A percentile compares a stretch with the other conserved stretches of the same genome.
These are phyloP conservation scores for Halcyon smyrnensis DNA, from an alignment of 2,797 vertebrate genomes.

Conservation along the genomic window DNA sequence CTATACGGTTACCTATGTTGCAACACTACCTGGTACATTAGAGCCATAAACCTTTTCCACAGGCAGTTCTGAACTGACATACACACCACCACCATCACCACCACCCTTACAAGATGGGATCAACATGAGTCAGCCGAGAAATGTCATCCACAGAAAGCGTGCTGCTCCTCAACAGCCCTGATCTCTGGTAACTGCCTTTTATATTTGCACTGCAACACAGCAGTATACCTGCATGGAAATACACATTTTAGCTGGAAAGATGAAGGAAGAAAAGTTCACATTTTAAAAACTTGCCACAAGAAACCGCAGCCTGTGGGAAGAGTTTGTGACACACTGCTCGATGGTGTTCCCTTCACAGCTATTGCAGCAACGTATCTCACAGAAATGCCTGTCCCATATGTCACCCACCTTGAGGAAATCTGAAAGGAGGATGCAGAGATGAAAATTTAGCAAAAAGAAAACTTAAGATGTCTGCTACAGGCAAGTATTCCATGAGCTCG, in stretches of 20 bases:
- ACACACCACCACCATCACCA: no score
- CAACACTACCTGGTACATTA: background rate
- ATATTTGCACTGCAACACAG: background rate
- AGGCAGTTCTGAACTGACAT: background rate
- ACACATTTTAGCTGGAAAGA: background rate
- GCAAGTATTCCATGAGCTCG: background rate
- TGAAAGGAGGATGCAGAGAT: background rate
- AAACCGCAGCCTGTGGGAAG: background rate
- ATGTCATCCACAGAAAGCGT: background rate
- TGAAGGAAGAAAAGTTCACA: background rate
- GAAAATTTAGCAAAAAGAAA: background rate
- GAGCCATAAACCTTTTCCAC: background rate
- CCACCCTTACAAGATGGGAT: background rate
- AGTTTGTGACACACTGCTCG: background rate
- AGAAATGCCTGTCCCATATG: background rate
- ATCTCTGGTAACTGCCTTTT: background rate
- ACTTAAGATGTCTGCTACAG: background rate
- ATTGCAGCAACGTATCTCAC: background rate
- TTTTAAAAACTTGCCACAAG: background rate
- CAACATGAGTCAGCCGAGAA: background rate
- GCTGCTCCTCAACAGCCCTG: background rate
- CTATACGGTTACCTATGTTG: background rate
- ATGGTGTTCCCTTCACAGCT: accelerated
- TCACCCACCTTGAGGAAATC: background rate
- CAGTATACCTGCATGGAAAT: background rate